Evolutionary conservation across 1,140 invertebrate species (phyloP).

Genomic region (Tetragonula clypearis): DNA sequence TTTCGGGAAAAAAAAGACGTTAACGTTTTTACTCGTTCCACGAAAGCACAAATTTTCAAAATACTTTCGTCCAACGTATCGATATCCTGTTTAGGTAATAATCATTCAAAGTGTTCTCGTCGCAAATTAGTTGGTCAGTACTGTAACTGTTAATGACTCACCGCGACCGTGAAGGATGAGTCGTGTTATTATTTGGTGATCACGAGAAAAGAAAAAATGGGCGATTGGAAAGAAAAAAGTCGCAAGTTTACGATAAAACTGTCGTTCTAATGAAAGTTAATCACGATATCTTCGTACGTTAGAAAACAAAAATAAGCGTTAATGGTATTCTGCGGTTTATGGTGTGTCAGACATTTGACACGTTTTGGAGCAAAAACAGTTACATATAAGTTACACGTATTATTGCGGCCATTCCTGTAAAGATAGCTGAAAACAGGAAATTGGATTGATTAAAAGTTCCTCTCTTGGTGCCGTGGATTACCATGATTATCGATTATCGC

Average conservation of each 20-base stretch:
- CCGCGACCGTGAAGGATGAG: not conserved
- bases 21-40: not conserved
- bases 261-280: constrained; percentile 7
- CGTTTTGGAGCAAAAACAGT: constrained; percentile 10
- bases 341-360: constrained; percentile 13
- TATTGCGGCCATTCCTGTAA: constrained; percentile 58
- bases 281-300: not conserved
- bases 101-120: not conserved
- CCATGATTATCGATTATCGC: not conserved
- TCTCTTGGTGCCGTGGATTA: constrained; percentile 16
- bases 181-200: not conserved
- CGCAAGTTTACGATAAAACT: not conserved
- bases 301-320: constrained; percentile 24
- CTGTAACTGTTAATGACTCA: not conserved
- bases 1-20: too few species aligned
- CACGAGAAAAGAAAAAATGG: not conserved
- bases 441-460: constrained; percentile 50
- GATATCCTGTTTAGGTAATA: not conserved
- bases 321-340: not conserved
- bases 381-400: constrained; percentile 45
- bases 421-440: constrained; percentile 61
- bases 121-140: not conserved
- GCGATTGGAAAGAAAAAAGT: not conserved
- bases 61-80: constrained; percentile 3
- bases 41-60: not conserved